phyloP scores from a whole-genome alignment of 2,797 vertebrate genomes.

The Enteromius afrohamiltoni region DNA sequence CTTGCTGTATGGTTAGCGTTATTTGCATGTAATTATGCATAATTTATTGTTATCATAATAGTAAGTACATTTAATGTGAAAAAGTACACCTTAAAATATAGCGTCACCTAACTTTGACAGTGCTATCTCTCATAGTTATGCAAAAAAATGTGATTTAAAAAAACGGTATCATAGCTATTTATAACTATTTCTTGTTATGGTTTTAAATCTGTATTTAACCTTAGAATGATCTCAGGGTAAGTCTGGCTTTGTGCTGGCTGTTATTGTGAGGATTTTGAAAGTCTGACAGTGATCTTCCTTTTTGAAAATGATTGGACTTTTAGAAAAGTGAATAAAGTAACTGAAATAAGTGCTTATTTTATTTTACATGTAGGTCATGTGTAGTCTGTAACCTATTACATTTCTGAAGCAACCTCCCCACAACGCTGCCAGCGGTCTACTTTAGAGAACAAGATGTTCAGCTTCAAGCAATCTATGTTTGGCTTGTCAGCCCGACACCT shows the following conservation, averaged over 20 bases:
- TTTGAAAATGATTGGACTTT: not conserved
- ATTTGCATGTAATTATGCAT: no score
- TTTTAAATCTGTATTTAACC: no score
- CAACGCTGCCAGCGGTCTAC: not conserved
- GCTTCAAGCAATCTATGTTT: not conserved
- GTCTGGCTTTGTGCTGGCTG: no score
- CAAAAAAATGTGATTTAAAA: no score
- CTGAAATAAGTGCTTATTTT: no score
- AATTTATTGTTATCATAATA: no score
- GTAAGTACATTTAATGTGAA: not conserved
- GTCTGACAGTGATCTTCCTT: not conserved
- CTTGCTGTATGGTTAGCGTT: not conserved
- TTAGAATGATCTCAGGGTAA: no score
- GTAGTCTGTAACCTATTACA: not conserved
- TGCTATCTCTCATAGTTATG: no score
- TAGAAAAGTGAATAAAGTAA: not conserved
- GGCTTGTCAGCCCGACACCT: not conserved
- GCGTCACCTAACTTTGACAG: not conserved
- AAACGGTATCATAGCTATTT: no score
- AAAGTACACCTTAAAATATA: not conserved
- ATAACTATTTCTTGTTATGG: no score
- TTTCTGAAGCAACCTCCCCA: not conserved
- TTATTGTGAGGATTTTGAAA: not conserved
- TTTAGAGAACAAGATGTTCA: conserved; percentile 11
- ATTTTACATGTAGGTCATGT: no score